phyloP scores from a whole-genome alignment of 2,113 vertebrate genomes.

The Gymnorhina tibicen region DNA sequence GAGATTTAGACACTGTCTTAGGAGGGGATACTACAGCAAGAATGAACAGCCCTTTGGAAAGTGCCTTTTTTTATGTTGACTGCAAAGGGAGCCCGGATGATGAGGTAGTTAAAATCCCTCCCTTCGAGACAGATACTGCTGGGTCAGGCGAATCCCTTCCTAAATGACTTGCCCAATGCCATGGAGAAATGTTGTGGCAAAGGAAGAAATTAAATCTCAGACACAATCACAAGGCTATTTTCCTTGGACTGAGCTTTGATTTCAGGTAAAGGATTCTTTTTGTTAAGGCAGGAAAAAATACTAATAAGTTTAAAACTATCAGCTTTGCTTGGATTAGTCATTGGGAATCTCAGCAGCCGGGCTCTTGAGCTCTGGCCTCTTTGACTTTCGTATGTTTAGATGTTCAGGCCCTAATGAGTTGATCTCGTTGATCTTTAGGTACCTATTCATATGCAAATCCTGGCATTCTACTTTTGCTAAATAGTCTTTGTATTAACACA shows the following conservation, averaged over 20 bases:
- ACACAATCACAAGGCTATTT: background rate
- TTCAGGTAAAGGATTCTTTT: background rate
- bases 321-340: slow-evolving; percentile 25
- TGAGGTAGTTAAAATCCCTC: background rate
- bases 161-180: background rate
- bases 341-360: background rate
- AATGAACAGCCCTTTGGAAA: background rate
- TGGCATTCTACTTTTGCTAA: slow-evolving; percentile 64
- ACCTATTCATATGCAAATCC: slow-evolving; percentile 65
- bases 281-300: background rate
- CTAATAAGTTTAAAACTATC: background rate
- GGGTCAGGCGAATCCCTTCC: background rate
- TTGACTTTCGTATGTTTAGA: slow-evolving; percentile 59
- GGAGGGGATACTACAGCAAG: background rate
- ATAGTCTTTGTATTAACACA: slow-evolving; percentile 61
- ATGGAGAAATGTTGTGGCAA: background rate
- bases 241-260: background rate
- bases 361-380: slow-evolving; percentile 52
- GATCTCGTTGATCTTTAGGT: slow-evolving; percentile 64
- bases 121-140: background rate
- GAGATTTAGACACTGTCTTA: slow-evolving; percentile 14
- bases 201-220: background rate
- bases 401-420: slow-evolving; percentile 61
- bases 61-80: background rate
- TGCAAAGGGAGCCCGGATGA: background rate